Base-by-base conservation (phyloP, 2,797 vertebrate genomes). In the Hyperoplus lanceolatus region DNA sequence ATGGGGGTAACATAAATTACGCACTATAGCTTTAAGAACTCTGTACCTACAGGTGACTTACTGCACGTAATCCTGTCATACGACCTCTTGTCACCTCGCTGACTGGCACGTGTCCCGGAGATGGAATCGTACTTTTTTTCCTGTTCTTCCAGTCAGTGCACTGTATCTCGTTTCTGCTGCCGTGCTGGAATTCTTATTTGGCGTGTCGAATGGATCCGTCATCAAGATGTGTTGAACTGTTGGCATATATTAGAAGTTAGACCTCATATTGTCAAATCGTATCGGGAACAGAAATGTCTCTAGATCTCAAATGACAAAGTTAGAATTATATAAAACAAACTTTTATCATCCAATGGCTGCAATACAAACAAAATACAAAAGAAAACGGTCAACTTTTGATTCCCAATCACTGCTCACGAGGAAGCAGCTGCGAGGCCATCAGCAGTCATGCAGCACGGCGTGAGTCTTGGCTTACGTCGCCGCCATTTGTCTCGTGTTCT, bases 401-500 rank as follows among this genome's bases (percentile, higher is more conserved):
- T 65, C 45, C 16, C 62, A 81, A 61, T 38, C 2, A 21, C 60
- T 76, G 66, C 70, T 79, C 60, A 29, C 59, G 73, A 46, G 55
- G 66, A 70, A 43, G 39, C 39, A 75, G 80, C 73, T 79, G 80
- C 36, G 36, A 59, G n/a, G 50, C 75, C 80, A 79, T 86, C 90
- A 79, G 79, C 80, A 80, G 67, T 76, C 79, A 70, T 65, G 59
- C 65, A n/a, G 68, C 36, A 60, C 73, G 58, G 46, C 87, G 86
- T 77, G 70, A 85, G 72, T 85, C 77, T 89, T 90, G 91, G 90
- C 86, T 57, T 12, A 29, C 60, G 1, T 66, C 57, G 14, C 16
- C 53, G 3, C 65, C 42, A 3, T 38, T 41, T 4, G 29, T 75
- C 73, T 82, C 72, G 80, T 56, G 81, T 79, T 90, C 74, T 65